Evolutionary conservation across 2,113 vertebrate genomes (phyloP), one percentile per base, ranked within the genome.

Genomic region (Carollia perspicillata): DNA sequence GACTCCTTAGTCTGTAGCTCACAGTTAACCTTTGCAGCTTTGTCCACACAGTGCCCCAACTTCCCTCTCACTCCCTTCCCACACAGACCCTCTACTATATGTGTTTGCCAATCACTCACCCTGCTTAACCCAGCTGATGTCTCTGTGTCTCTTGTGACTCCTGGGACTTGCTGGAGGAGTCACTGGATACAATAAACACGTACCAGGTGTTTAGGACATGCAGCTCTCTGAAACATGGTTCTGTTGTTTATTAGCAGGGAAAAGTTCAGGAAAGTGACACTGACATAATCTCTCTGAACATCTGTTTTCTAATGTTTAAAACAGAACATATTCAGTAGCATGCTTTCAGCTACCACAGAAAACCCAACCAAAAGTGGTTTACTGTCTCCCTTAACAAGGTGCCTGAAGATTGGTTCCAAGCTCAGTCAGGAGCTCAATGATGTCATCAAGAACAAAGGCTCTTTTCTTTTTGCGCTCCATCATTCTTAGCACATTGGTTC

Each of bases 91-190:
- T 9, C 14, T 72, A 8, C 26, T 13, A 33, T 35, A 83, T 33
- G 11, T 95, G 22, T 30, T 47, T 72, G 37, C 55, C 72, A 75
- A 4, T 23, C 71, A 79, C 66, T 66, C 74, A 65, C 51, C 18
- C 80, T 78, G 16, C 22, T 47, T 84, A 66, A 84, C 20, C 53
- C 30, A 72, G 60, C 6, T 47, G 75, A 55, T 71, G 30, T 60
- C 35, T 71, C 42, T 80, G 17, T 44, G 68, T 85, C 72, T 86
- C 66, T 13, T 9, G 26, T 79, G 78, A 79, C 44, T 87, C 53
- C 87, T 87, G 4, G 89, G 51, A 96, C 49, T 49, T 79, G 55
- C 58, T 96, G 69, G 23, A 69, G 89, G 71, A 77, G 80, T 40
- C 66, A 79, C 51, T 66, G 18, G 83, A 88, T 58, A 49, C 10